These are phyloP conservation scores for Lymantria monacha DNA, from an alignment of 2,888 invertebrate species.

Conservation along the genomic window DNA sequence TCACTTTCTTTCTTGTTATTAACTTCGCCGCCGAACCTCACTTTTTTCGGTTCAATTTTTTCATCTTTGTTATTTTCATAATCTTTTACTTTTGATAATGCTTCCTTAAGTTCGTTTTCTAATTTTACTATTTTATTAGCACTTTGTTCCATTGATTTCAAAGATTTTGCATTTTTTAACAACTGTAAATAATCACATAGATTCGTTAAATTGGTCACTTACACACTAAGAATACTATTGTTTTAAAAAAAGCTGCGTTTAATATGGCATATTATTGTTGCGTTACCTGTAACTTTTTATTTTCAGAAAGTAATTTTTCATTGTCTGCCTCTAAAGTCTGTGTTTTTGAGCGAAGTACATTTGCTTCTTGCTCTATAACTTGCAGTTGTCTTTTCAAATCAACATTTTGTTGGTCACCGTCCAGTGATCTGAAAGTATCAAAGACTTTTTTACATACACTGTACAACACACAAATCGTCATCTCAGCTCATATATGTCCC, in stretches of 20 bases:
- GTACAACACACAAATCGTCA: no score
- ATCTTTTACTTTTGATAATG: constrained; percentile 81
- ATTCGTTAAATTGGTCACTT: no score
- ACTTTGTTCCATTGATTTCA: constrained; percentile 81
- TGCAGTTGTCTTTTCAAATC: constrained; percentile 89
- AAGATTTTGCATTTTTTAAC: constrained; percentile 79
- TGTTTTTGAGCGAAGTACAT: constrained; percentile 85
- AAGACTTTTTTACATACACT: no score
- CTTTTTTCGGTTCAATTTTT: constrained; percentile 74
- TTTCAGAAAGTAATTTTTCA: constrained; percentile 88
- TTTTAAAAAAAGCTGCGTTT: no score
- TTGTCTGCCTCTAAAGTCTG: constrained; percentile 88
- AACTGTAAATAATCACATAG: constrained; percentile 52
- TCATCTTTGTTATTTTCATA: constrained; percentile 74
- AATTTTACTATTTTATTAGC: constrained; percentile 83
- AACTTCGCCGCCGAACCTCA: constrained; percentile 66
- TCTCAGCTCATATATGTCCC: no score
- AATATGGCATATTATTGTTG: no score
- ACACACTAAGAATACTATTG: no score
- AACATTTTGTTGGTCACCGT: constrained; percentile 84
- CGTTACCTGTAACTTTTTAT: constrained; percentile 84
- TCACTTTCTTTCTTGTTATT: constrained; percentile 71
- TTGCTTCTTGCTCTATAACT: constrained; percentile 89
- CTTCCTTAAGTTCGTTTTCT: constrained; percentile 84
- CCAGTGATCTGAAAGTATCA: constrained; percentile 83